phyloP scores from a whole-genome alignment of 1,140 invertebrate species.

The Polypedilum pembai region DNA sequence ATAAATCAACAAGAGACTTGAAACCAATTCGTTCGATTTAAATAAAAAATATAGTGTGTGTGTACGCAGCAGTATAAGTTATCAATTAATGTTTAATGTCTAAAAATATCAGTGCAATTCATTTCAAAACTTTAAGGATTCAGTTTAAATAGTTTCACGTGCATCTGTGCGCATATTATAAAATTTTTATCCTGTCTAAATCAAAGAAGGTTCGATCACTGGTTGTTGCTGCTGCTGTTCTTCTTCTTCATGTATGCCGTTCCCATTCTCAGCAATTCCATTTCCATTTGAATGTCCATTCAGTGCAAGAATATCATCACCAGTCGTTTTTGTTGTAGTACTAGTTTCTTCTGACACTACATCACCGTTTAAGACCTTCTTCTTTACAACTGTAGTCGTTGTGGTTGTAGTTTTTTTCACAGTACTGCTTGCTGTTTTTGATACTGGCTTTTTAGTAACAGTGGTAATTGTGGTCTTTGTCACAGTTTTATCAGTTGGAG shows the following conservation, averaged over 20 bases:
- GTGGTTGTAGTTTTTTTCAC: background rate
- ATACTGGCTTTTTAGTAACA: background rate
- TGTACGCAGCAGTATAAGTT: too few relatives aligned
- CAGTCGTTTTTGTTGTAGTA: background rate
- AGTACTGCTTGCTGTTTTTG: background rate
- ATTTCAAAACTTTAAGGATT: too few relatives aligned
- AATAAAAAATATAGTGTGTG: too few relatives aligned
- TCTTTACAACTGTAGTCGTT: constrained; percentile 4
- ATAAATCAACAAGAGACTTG: too few relatives aligned
- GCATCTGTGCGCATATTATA: background rate
- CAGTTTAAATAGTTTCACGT: too few relatives aligned
- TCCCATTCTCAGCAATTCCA: background rate
- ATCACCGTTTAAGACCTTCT: background rate
- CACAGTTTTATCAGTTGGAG: background rate
- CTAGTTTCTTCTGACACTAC: background rate
- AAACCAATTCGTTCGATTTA: too few relatives aligned
- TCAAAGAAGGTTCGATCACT: background rate
- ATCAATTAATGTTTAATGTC: too few relatives aligned
- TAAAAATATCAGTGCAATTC: too few relatives aligned
- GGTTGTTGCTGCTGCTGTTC: background rate
- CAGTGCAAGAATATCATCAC: background rate
- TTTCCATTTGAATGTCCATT: constrained; percentile 21
- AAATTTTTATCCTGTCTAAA: background rate
- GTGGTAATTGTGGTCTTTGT: background rate
- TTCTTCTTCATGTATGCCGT: background rate